These are phyloP conservation scores for Nesometra sesokonis DNA, from an alignment of 35 echinoderm and acorn worm genomes.

Conservation along the genomic window DNA sequence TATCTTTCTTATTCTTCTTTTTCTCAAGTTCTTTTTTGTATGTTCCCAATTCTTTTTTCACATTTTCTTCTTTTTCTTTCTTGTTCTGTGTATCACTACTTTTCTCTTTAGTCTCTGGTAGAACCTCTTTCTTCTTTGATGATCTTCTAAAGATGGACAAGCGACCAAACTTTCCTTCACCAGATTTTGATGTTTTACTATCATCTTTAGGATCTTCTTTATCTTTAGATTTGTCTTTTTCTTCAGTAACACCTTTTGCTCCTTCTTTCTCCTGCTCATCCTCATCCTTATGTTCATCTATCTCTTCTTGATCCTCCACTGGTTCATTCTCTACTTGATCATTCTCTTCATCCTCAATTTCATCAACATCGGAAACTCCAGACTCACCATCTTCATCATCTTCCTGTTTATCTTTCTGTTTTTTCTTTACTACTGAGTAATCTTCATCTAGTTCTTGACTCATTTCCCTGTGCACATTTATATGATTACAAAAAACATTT, in stretches of 20 bases:
- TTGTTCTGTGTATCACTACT: conserved; percentile 1
- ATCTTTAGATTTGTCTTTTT: neutral
- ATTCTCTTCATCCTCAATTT: conserved; percentile 21
- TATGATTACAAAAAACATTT: neutral
- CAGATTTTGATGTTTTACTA: neutral
- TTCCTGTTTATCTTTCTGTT: neutral
- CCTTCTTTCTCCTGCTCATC: neutral
- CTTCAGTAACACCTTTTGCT: neutral
- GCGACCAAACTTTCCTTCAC: conserved; percentile 27
- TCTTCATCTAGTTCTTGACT: neutral
- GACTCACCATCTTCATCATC: conserved; percentile 6
- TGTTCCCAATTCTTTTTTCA: conserved; percentile 31
- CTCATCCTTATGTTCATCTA: neutral
- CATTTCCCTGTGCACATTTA: neutral
- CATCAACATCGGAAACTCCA: neutral
- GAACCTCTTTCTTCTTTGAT: conserved; percentile 34
- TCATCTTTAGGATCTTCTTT: neutral
- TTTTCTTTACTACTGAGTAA: neutral
- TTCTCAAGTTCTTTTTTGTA: neutral
- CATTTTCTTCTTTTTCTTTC: conserved; percentile 14
- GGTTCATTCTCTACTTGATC: conserved; percentile 11
- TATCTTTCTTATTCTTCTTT: conserved; percentile 17
- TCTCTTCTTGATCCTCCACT: conserved; percentile 17
- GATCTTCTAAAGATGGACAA: conserved; percentile 44
- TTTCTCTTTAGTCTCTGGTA: neutral